A percentile compares a stretch with the other conserved stretches of the same genome.
These are phyloP conservation scores for Ailuropoda melanoleuca DNA, from an alignment of 2,113 vertebrate genomes.

Conservation along the genomic window DNA sequence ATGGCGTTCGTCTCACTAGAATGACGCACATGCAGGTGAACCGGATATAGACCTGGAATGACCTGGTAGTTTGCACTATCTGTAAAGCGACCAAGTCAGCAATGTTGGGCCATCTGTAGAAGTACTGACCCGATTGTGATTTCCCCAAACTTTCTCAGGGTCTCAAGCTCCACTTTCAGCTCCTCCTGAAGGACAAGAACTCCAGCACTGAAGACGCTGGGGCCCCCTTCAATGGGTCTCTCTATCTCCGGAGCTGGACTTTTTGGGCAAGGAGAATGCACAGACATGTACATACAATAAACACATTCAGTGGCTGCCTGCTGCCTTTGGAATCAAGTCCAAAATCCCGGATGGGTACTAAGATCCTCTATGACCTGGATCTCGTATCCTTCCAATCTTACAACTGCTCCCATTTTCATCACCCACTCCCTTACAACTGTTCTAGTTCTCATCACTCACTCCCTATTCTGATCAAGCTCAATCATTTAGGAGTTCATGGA, in stretches of 20 bases:
- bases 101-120: not conserved
- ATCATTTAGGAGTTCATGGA: not conserved
- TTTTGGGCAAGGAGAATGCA: not conserved
- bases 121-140: not conserved
- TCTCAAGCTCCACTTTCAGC: not conserved
- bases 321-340: not conserved
- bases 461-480: not conserved
- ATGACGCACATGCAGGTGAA: not conserved
- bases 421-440: not conserved
- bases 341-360: not conserved
- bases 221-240: not conserved
- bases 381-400: not conserved
- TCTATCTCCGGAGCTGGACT: not conserved
- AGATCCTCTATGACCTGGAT: not conserved
- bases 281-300: not conserved
- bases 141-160: slow-evolving; percentile 28
- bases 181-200: not conserved
- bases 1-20: not conserved
- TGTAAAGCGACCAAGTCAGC: not conserved
- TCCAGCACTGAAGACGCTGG: not conserved
- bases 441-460: not conserved
- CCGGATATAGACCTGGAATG: not conserved
- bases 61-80: not conserved
- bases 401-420: not conserved
- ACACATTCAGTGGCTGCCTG: not conserved